Conservation (phyloP, 1,140 invertebrate species). For the Scaptodrosophila lebanonensis region DNA sequence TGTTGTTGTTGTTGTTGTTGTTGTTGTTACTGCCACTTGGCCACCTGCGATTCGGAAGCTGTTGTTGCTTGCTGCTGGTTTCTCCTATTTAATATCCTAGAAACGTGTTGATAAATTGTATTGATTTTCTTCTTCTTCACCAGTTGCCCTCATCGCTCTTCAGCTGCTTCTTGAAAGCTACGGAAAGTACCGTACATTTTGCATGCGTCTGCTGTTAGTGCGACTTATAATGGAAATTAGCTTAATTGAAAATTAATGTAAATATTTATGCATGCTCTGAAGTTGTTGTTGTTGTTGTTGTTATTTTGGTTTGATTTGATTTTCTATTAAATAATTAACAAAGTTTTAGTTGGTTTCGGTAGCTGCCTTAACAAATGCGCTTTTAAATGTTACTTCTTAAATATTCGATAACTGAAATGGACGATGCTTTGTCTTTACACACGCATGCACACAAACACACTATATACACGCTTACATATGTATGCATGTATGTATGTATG, state of each 20-base stretch:
- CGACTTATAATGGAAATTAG: conserved; percentile 51
- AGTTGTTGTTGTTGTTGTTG: conserved; percentile 22
- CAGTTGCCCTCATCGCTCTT: no score
- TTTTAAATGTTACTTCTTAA: conserved; percentile 53
- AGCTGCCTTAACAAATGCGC: conserved; percentile 56
- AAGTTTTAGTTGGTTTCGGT: conserved; percentile 51
- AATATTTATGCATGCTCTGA: conserved; percentile 47
- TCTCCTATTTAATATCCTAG: conserved; percentile 62
- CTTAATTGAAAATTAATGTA: conserved; percentile 72
- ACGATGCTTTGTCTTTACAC: no score
- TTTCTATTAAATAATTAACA: conserved; percentile 24
- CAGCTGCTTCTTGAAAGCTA: neutral
- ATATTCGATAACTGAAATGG: no score
- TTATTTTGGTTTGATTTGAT: conserved; percentile 31
- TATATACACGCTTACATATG: no score
- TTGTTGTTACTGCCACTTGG: conserved; percentile 3
- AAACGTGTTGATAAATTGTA: conserved; percentile 49
- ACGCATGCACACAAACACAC: no score
- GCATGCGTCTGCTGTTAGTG: conserved; percentile 17
- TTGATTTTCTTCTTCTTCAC: conserved; percentile 1
- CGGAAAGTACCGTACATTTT: conserved; percentile 13
- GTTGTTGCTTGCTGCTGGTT: conserved; percentile 39
- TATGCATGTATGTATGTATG: no score
- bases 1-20: conserved; percentile 26
- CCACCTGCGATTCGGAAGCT: conserved; percentile 6